A percentile compares a stretch with the other conserved stretches of the same genome.
Conservation (phyloP, 2,113 vertebrate genomes). For the Murina feae region DNA sequence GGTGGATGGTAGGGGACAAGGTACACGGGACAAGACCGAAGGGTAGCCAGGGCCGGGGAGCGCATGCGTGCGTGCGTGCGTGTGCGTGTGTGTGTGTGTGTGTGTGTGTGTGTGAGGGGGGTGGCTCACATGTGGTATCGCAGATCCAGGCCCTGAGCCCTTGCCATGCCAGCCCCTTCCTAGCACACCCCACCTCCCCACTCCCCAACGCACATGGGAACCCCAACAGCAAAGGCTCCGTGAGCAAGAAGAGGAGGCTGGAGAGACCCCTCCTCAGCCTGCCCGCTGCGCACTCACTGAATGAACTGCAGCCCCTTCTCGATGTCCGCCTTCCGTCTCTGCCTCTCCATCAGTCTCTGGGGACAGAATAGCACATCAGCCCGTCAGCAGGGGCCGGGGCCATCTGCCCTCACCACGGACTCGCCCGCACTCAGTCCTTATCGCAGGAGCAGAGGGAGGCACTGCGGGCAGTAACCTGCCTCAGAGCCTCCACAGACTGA, state of each 20-base stretch:
- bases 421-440: background rate
- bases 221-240: background rate
- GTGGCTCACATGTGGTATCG: background rate
- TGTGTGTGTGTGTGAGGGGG: accelerated
- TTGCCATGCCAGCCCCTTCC: background rate
- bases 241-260: background rate
- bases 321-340: constrained; percentile 91
- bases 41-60: background rate
- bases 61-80: accelerated
- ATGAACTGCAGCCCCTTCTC: constrained; percentile 92
- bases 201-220: background rate
- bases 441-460: no score
- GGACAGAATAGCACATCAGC: constrained; percentile 27
- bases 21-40: background rate
- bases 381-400: background rate
- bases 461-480: accelerated
- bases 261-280: background rate
- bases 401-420: accelerated
- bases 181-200: background rate
- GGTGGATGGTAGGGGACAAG: background rate
- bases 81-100: accelerated
- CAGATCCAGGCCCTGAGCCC: background rate
- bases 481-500: background rate
- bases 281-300: constrained; percentile 84
- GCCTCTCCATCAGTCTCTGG: constrained; percentile 85